A percentile compares a stretch with the other conserved stretches of the same genome.
These are phyloP conservation scores for Busseola fusca DNA, from an alignment of 2,888 invertebrate species.

Conservation along the genomic window DNA sequence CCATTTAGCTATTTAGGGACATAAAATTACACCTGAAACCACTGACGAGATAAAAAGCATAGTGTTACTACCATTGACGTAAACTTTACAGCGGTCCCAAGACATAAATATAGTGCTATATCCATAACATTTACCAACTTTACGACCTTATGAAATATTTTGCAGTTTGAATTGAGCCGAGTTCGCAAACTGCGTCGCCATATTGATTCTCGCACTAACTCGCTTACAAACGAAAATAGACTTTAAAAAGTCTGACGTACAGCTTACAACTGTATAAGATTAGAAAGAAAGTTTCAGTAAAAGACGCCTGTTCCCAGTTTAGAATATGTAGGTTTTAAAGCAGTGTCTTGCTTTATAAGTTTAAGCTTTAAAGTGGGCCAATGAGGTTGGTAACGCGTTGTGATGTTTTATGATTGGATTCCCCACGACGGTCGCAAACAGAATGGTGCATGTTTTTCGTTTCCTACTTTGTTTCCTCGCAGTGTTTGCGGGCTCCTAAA, in stretches of 20 bases:
- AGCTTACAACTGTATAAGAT: constrained; percentile 33
- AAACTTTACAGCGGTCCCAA: constrained; percentile 49
- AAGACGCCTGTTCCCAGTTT: constrained; percentile 58
- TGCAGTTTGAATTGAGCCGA: constrained; percentile 63
- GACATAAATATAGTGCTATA: constrained; percentile 50
- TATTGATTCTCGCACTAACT: constrained; percentile 67
- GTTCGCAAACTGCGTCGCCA: constrained; percentile 64
- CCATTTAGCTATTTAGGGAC: constrained; percentile 27
- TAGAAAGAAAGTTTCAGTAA: constrained; percentile 50
- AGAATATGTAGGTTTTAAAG: constrained; percentile 53
- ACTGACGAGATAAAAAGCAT: constrained; percentile 45
- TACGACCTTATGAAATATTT: constrained; percentile 69
- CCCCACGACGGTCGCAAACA: constrained; percentile 61
- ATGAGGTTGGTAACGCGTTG: constrained; percentile 47
- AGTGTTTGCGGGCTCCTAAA: constrained; percentile 63
- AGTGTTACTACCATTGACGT: constrained; percentile 21
- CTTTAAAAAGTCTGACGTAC: constrained; percentile 22
- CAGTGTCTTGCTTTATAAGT: constrained; percentile 55
- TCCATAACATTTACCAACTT: constrained; percentile 55
- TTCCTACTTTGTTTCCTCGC: constrained; percentile 64
- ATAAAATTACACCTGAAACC: constrained; percentile 34
- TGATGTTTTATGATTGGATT: constrained; percentile 65
- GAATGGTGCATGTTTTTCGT: constrained; percentile 65
- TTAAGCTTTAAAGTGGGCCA: constrained; percentile 41
- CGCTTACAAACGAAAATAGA: constrained; percentile 33